These are phyloP conservation scores for Andricus curvator DNA, from an alignment of 2,888 invertebrate genomes.

Conservation along the genomic window DNA sequence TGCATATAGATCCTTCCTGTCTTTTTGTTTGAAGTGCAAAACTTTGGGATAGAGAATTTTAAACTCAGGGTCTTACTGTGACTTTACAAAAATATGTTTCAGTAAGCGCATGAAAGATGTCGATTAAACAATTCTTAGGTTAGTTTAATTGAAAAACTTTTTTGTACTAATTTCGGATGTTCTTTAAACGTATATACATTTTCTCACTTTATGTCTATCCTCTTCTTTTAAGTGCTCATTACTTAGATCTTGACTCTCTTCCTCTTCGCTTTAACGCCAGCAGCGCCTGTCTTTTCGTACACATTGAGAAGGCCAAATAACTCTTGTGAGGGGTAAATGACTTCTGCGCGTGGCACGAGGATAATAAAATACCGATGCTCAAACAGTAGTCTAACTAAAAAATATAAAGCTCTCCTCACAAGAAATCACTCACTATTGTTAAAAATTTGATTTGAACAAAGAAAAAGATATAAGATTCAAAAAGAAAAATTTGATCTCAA, in stretches of 20 bases:
- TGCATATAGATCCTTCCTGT: neutral
- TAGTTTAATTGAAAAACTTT: too few species aligned
- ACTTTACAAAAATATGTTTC: neutral
- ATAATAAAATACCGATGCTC: constrained; percentile 56
- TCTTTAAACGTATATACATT: neutral
- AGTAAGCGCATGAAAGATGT: neutral
- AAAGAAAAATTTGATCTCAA: too few species aligned
- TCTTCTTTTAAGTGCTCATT: constrained; percentile 22
- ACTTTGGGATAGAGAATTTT: neutral
- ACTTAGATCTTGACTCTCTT: neutral
- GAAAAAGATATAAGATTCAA: too few species aligned
- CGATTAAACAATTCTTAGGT: neutral
- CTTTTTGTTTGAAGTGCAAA: neutral
- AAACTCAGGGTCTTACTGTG: constrained; percentile 1
- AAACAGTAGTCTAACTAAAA: constrained; percentile 41
- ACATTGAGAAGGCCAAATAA: constrained; percentile 64
- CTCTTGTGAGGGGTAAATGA: constrained; percentile 70
- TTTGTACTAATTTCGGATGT: too few species aligned
- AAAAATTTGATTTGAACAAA: too few species aligned
- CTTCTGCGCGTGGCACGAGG: constrained; percentile 65
- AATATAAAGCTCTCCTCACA: neutral
- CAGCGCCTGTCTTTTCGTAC: neutral
- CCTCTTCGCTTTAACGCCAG: constrained; percentile 15
- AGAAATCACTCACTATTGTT: too few species aligned
- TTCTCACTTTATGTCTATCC: constrained; percentile 28